Evolutionary conservation across 2,113 vertebrate species (phyloP), one percentile per base, ranked within the genome.

Genomic region (Poecilia latipinna): DNA sequence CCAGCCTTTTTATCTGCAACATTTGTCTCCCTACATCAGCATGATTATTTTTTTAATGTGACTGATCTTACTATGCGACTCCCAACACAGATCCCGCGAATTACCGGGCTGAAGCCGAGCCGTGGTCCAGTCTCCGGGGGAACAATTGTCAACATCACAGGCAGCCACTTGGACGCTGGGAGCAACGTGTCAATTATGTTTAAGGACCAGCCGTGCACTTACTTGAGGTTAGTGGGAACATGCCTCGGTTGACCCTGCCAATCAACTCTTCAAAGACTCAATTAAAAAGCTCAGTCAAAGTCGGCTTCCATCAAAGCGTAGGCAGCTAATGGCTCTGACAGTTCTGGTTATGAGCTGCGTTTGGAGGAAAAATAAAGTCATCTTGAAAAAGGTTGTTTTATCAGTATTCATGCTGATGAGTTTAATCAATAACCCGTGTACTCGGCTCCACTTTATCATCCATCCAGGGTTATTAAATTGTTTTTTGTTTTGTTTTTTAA

Each of bases 101-200:
- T 99, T 44, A 91, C 90, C 8, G 94, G 94, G 85, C 93, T 99
- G 61, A 96, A 96, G 82, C 98, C 98, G 0, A 95, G 83, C 77
- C 88, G 96, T 65, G 98, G 98, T 0, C 98, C 98, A 0, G 95
- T 98, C 80, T 99, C 98, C 0, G 98, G 98, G 29, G 98, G 98
- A 70, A 99, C 98, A 4, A 94, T 97, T 19, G 96, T 99, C 91
- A 99, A 97, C 66, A 98, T 99, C 86, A 97, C 95, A 0, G 98
- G 98, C 75, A 97, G 95, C 91, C 97, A 99, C 91, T 94, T 99
- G 68, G 98, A 98, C 0, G 96, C 98, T 0, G 98, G 98, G 74
- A 99, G 98, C 93, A 96, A 97, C 0, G 97, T 99, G 88, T 95
- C 96, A 1, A 95, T 99, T 83, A 96, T 95, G 89, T 97, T 99